phyloP scores from a whole-genome alignment of 2,113 vertebrate genomes.

The Vicugna pacos region DNA sequence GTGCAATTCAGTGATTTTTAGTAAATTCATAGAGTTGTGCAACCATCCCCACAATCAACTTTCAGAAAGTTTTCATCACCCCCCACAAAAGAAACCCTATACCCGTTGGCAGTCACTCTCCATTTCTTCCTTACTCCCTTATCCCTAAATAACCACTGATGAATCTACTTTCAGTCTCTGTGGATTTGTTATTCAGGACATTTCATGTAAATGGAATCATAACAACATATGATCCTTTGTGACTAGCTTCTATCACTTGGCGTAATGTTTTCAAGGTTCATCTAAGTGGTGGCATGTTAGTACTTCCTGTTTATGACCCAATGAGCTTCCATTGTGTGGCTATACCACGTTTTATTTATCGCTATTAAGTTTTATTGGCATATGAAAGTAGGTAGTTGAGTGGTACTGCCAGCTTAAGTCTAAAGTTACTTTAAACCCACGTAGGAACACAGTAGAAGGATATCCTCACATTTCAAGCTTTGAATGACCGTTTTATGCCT shows the following conservation, averaged over 20 bases:
- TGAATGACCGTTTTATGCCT: neutral
- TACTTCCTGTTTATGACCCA: neutral
- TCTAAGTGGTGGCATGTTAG: neutral
- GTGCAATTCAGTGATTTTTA: neutral
- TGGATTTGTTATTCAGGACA: neutral
- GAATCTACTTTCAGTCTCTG: neutral
- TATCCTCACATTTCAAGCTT: constrained; percentile 21
- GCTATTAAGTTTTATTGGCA: neutral
- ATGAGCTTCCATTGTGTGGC: neutral
- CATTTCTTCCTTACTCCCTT: neutral
- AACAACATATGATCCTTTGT: neutral
- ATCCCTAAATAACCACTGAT: neutral
- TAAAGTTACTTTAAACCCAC: neutral
- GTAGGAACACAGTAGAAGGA: neutral
- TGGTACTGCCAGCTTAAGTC: neutral
- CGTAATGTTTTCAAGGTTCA: neutral
- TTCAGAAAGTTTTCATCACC: constrained; percentile 33
- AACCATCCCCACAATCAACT: neutral
- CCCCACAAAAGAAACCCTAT: neutral
- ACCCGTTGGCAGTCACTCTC: neutral
- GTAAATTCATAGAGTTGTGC: neutral
- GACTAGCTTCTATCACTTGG: neutral
- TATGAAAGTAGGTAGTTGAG: neutral
- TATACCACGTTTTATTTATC: neutral
- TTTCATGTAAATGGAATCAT: neutral